phyloP scores from a whole-genome alignment of 2,888 invertebrate genomes.

The Anarsia innoxiella region DNA sequence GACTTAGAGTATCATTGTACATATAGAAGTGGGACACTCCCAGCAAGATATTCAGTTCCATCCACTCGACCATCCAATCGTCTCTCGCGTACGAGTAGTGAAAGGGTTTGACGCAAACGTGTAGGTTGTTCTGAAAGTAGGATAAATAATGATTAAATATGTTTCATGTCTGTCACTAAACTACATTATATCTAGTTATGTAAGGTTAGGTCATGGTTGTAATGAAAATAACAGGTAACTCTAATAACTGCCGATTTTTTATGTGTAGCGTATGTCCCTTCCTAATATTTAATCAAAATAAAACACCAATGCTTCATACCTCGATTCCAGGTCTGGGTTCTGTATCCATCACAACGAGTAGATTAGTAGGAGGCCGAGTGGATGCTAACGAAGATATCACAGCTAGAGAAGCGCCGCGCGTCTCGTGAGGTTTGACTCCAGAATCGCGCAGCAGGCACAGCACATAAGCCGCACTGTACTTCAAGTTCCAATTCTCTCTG shows the following conservation, averaged over 20 bases:
- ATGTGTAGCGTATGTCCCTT: too few species aligned
- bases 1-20: constrained; percentile 91
- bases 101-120: constrained; percentile 92
- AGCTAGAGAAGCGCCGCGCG: constrained; percentile 55
- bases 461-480: constrained; percentile 93
- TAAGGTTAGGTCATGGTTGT: too few species aligned
- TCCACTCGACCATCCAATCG: constrained; percentile 89
- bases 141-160: too few species aligned
- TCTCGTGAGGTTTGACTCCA: constrained; percentile 74
- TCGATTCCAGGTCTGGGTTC: constrained; percentile 51
- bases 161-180: too few species aligned
- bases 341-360: constrained; percentile 54
- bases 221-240: too few species aligned
- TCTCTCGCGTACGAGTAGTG: constrained; percentile 91
- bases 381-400: constrained; percentile 39
- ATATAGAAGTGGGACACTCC: constrained; percentile 92
- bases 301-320: too few species aligned
- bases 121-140: constrained; percentile 73
- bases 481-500: constrained; percentile 94
- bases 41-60: constrained; percentile 88
- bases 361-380: constrained; percentile 46
- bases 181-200: too few species aligned
- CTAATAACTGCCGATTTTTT: too few species aligned
- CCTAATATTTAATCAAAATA: too few species aligned
- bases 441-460: constrained; percentile 83